Evolutionary conservation across 2,797 vertebrate genomes (phyloP), one percentile per base, ranked within the genome.

Genomic region (Eleutherodactylus coqui): DNA sequence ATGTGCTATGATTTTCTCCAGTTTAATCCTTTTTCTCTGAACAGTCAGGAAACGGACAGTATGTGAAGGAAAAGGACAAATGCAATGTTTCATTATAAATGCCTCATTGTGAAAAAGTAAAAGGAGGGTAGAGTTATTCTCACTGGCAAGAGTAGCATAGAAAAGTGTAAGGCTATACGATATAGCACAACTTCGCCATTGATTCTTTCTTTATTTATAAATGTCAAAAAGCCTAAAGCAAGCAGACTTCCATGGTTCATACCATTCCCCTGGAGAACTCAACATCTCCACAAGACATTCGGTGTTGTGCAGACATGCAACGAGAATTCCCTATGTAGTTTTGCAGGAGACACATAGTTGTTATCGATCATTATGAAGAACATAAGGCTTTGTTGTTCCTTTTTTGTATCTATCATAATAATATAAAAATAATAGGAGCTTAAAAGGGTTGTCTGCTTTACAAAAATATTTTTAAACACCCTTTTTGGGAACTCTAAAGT

Each of bases 21-120:
- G 1, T 89, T 92, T 92, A 79, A 90, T 89, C 88, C 88, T 55
- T 9, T 90, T 90, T 91, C 89, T 92, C 89, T 79, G 88, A 91
- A 88, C 76, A 85, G 80, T 34, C 91, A 94, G 91, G 90, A 94
- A 94, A 93, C 92, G 88, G 93, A 94, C 91, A 92, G 91, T 91
- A 49, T 49, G 88, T 88, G 90, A 88, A 88, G 88, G 55, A 90
- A 93, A 87, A 92, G 21, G 87, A 88, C 60, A 4, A 24, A 84
- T 84, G 82, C 88, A 88, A 88, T 81, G 86, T 36, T 81, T 67
- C 87, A 85, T 89, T 64, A 38, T 24, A 47, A 90, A 91, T 88
- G 1, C 5, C 73, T 45, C 82, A 84, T 88, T 62, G 73, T 60
- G 8, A 75, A 53, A n/a, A 83, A 84, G 62, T 41, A 83, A 87